Percentiles rank a stretch among this genome's conserved stretches.
Conservation (phyloP, 1,140 invertebrate species). For the Mesaphorura yosii region DNA sequence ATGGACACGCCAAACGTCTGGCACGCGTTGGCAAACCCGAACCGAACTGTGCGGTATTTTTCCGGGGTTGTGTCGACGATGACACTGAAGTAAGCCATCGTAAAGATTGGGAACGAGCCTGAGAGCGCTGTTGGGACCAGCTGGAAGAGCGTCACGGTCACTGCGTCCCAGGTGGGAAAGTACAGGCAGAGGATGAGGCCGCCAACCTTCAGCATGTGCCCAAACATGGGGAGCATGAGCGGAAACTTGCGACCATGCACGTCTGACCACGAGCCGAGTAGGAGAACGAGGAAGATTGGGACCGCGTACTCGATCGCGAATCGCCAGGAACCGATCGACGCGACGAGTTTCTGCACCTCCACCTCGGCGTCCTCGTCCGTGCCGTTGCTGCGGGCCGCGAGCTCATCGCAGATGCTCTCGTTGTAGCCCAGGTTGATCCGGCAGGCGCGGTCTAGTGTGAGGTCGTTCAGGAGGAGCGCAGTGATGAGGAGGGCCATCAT, state of each 20-base stretch:
- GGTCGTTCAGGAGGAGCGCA: neutral
- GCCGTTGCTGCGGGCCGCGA: neutral
- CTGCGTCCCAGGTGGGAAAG: neutral
- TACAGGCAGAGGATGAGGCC: neutral
- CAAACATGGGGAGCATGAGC: neutral
- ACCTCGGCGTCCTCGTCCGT: neutral
- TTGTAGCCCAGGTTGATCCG: neutral
- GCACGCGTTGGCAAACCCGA: neutral
- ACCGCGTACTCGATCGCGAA: neutral
- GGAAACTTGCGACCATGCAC: neutral
- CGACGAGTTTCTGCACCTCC: neutral
- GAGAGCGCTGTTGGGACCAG: neutral
- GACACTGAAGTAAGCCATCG: neutral
- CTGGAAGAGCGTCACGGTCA: neutral
- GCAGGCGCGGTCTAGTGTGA: neutral
- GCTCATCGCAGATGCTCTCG: neutral
- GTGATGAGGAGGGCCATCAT: neutral
- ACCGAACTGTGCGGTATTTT: neutral
- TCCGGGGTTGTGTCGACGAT: neutral
- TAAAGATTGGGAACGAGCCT: neutral
- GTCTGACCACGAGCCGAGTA: neutral
- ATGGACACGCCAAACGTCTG: neutral
- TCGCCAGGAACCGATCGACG: neutral
- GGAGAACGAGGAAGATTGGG: neutral
- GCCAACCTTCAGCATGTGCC: neutral